These are phyloP conservation scores for Agrochola lychnidis DNA, from an alignment of 2,888 invertebrate genomes.

Conservation along the genomic window DNA sequence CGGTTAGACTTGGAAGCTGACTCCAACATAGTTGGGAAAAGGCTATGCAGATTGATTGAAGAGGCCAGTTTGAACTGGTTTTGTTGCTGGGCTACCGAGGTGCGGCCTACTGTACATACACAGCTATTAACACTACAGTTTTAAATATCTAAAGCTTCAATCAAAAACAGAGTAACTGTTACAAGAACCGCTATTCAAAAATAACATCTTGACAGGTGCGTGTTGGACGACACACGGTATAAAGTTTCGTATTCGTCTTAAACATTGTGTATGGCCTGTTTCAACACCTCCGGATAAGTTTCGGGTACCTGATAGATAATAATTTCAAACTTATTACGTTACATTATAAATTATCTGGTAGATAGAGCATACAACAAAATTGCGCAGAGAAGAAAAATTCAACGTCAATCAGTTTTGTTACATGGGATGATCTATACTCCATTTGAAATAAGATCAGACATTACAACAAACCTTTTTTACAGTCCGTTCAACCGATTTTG, in stretches of 20 bases:
- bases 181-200: conserved; percentile 47
- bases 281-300: neutral
- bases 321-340: neutral
- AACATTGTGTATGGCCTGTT: neutral
- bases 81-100: neutral
- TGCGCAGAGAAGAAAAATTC: too few species aligned
- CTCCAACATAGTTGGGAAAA: too few species aligned
- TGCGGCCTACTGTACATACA: conserved; percentile 1
- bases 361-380: too few species aligned
- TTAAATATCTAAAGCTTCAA: conserved; percentile 16
- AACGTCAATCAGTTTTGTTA: neutral
- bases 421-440: too few species aligned
- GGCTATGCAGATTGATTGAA: neutral
- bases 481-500: too few species aligned
- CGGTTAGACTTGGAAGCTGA: too few species aligned
- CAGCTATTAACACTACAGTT: conserved; percentile 12
- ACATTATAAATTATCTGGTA: neutral
- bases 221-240: conserved; percentile 3
- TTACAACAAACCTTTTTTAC: too few species aligned
- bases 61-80: neutral
- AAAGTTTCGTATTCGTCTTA: neutral
- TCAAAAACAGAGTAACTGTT: conserved; percentile 41
- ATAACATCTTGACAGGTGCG: conserved; percentile 35
- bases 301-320: neutral
- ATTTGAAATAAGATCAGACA: too few species aligned